Evolutionary conservation across 2,888 invertebrate genomes (phyloP), one percentile per base, ranked within the genome.

Genomic region (Noctua comes): DNA sequence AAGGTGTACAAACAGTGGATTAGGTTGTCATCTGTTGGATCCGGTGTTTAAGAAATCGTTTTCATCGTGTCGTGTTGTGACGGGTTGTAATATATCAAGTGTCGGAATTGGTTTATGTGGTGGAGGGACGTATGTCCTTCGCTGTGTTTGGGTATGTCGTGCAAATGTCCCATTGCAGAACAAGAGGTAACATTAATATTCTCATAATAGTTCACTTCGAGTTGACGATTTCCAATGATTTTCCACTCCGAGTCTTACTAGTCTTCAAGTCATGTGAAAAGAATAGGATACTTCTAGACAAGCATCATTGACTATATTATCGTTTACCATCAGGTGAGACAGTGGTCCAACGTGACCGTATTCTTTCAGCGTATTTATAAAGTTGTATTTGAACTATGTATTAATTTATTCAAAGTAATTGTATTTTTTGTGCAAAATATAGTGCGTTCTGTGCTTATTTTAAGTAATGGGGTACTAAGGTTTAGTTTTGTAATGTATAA

Each of bases 11-110:
- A 77, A 76, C 54, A 51, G 57, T 51, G 36, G 70, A 75, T 84
- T 84, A 72, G n/a, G 59, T 24, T 84, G 81, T 84, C 81, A 78
- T 73, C 66, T 71, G 16, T 68, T 18, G 46, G 75, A 81, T 74
- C 71, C 64, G 27, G 7, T 65, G 70, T 71, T 77, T 68, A 76
- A 66, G 72, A 64, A 59, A 76, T 57, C 54, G 73, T 64, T 83
- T 64, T 59, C 66, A 48, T 59, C 43, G n/a, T 69, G 68, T 62
- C 48, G 43, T 59, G 36, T 65, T 57, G 48, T 68, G 83, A 74
- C 69, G 13, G 24, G 21, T 6, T 64, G 54, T 81, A 59, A 82
- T 81, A 59, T 73, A 68, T 82, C 77, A 81, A 62, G 62, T 70
- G 81, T 18, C 31, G 71, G 72, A 72, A 82, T 57, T 82, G 81